phyloP scores from a whole-genome alignment of 2,113 vertebrate species.

The Microtus ochrogaster region DNA sequence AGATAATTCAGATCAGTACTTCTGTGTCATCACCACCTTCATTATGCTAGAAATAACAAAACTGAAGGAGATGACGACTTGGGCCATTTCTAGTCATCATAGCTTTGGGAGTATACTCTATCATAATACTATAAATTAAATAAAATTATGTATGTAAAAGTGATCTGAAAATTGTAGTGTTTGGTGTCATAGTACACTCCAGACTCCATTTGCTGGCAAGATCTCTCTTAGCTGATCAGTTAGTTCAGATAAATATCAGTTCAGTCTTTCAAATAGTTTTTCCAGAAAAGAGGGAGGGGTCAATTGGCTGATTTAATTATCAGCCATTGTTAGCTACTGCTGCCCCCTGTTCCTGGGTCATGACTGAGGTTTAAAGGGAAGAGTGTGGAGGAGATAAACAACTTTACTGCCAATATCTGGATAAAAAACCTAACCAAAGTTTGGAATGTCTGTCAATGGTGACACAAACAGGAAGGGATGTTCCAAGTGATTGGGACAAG shows the following conservation, averaged over 20 bases:
- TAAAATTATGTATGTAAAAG: constrained; percentile 53
- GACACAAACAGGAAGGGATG: not conserved
- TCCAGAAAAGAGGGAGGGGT: not conserved
- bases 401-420: rapidly evolving
- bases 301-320: not conserved
- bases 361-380: not conserved
- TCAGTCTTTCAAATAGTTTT: not conserved
- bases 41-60: constrained; percentile 63
- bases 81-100: constrained; percentile 58
- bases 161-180: constrained; percentile 68
- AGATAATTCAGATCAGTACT: constrained; percentile 63
- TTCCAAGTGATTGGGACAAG: not conserved
- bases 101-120: constrained; percentile 57
- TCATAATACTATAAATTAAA: constrained; percentile 53
- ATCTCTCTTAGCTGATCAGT: constrained; percentile 30
- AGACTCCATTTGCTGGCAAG: not conserved
- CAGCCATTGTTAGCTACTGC: not conserved
- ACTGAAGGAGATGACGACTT: constrained; percentile 59
- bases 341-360: not conserved
- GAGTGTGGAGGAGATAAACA: not conserved
- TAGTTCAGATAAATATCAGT: constrained; percentile 34
- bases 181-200: constrained; percentile 24
- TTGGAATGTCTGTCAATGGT: not conserved
- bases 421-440: not conserved
- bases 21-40: constrained; percentile 52